These are phyloP conservation scores for Masnerella sp. DNA, from an alignment of 2,888 invertebrate genomes.

Conservation along the genomic window DNA sequence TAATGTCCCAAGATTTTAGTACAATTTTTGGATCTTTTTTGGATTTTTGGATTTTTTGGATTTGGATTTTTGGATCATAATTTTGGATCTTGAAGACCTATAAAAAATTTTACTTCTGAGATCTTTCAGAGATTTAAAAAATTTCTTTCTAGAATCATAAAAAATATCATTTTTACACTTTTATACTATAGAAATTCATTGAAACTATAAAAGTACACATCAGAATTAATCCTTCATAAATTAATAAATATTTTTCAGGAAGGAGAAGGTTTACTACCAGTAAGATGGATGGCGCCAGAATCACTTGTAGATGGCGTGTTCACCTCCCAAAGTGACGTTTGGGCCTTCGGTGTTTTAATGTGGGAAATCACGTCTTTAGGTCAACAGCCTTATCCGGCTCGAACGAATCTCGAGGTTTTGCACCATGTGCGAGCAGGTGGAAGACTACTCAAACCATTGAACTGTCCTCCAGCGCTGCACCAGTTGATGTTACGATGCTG, in stretches of 20 bases:
- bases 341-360: slow-evolving; percentile 95
- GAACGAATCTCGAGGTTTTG: slow-evolving; percentile 94
- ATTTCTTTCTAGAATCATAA: too few relatives aligned
- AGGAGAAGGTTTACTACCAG: slow-evolving; percentile 89
- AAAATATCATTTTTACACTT: too few relatives aligned
- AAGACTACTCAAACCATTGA: slow-evolving; percentile 87
- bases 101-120: too few relatives aligned
- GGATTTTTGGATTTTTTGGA: too few relatives aligned
- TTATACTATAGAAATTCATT: too few relatives aligned
- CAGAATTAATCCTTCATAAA: too few relatives aligned
- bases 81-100: too few relatives aligned
- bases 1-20: too few relatives aligned
- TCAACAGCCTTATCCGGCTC: slow-evolving; percentile 96
- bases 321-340: slow-evolving; percentile 97
- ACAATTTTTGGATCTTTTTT: too few relatives aligned
- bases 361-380: slow-evolving; percentile 99
- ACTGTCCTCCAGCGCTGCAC: slow-evolving; percentile 91
- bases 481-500: slow-evolving; percentile 92
- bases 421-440: slow-evolving; percentile 94
- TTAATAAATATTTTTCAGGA: too few relatives aligned
- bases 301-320: slow-evolving; percentile 97
- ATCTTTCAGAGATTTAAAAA: too few relatives aligned
- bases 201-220: too few relatives aligned
- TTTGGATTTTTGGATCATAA: neutral
- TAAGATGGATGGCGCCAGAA: slow-evolving; percentile 99